Base-by-base conservation (phyloP, 1,140 invertebrate species). In the Eupeodes corollae region DNA sequence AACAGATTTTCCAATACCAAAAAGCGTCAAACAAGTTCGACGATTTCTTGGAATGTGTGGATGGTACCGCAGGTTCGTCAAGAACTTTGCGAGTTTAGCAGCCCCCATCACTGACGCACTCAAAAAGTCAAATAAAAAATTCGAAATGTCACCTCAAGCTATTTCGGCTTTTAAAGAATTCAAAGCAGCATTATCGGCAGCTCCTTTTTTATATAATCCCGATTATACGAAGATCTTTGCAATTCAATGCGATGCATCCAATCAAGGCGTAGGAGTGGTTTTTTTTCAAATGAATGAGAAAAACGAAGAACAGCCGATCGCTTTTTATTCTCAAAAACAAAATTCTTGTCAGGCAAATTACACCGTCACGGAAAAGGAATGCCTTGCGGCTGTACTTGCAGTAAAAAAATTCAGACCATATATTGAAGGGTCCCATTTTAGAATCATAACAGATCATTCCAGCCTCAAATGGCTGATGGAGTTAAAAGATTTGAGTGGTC, bases 1-100 rank as follows among this genome's bases (percentile, higher is more conserved):
- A 15, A 33, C 32, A 8, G 55, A 54, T 31, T 48, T 57, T 6
- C 56, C 54, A 15, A 2, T 49, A 8, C 56, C 58, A 6, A 56
- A 47, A 42, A 63, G 53, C 0, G 44, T 48, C 3, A 67, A 60
- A 30, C 55, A 67, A 40, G 49, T 67, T 1, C 42, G 60, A 34
- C 46, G 66, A 41, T 74, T 76, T 48, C 51, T 73, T 10, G 73
- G 71, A 2, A 63, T 73, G 44, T 55, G 65, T 2, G 57, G 58
- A 5, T 74, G 68, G 52, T 73, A 72, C 50, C 48, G 67, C 6
- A 35, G 58, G 3, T 76, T 73, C 48, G 61, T 75, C 21, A 54
- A 52, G 14, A 53, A 73, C 52, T 76, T 74, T 51, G 55, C 71
- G 0, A 46, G 52, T 3, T 42, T 67, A 5, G 55, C 69, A 19